Base-by-base conservation (phyloP, 1,140 invertebrate species). In the Helicoverpa armigera region DNA sequence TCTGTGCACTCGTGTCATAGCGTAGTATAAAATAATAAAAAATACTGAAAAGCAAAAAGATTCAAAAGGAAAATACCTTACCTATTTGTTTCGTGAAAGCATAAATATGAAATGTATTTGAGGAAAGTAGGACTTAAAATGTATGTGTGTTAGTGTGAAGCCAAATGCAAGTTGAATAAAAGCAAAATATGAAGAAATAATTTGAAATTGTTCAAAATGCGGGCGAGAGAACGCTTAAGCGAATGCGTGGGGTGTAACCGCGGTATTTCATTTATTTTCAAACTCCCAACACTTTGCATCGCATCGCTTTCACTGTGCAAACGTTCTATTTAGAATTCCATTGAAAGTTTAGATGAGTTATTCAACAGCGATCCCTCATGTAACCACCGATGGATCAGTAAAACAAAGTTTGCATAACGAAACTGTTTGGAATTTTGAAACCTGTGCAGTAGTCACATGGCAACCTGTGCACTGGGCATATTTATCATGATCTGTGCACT, bases 151-250 rank as follows among this genome's bases (percentile, higher is more conserved):
- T 13, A 72, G 69, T 72, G 50, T 72, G 54, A 70, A 72, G 69
- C 69, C 23, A 69, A 72, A 72, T 31, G 31, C 12, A 72, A 54
- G 48, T 53, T 29, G 12, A 23, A 72, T 10, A 31, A 29, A 72
- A 72, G 69, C 69, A 31, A 72, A 69, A 72, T 29, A 48, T 67
- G 63, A 67, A 69, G 65, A 69, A 69, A 69, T 69, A 54, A 72
- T 72, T 72, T 29, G 18, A 72, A 72, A 48, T 72, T 29, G 69
- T 72, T 72, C 69, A 72, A 72, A 72, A 53, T 53, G 69, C 50
- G 69, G 69, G 69, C 16, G 69, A 72, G 50, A 13, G 23, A 61
- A 61, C 23, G 69, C 69, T 69, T 67, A 50, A 51, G 13, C 5
- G 23, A 72, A 54, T 43, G 69, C 23, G 50, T 29, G 2, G 14